phyloP scores from a whole-genome alignment of 64 coral and sea anemone genomes.

The Hydrozoanthus tunicans region DNA sequence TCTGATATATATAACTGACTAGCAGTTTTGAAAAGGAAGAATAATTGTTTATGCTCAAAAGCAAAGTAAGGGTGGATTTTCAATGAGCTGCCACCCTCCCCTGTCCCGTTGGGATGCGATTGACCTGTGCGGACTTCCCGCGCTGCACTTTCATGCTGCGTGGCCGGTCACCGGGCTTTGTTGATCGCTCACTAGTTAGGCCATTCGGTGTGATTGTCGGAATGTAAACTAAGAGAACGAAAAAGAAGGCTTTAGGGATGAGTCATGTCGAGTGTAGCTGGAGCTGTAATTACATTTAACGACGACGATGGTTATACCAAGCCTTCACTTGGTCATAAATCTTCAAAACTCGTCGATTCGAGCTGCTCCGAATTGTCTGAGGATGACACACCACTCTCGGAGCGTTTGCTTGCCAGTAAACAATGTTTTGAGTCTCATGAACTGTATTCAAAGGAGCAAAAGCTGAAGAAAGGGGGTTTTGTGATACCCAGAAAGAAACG shows the following conservation, averaged over 20 bases:
- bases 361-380: conserved; percentile 57
- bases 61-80: too few species aligned
- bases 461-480: conserved; percentile 69
- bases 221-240: background rate
- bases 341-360: background rate
- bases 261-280: conserved; percentile 38
- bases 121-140: conserved; percentile 4
- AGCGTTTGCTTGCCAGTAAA: conserved; percentile 20
- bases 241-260: conserved; percentile 23
- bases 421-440: background rate
- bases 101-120: too few species aligned
- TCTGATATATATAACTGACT: too few species aligned
- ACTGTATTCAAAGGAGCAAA: background rate
- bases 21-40: too few species aligned
- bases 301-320: background rate
- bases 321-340: background rate
- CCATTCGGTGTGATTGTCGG: conserved; percentile 5
- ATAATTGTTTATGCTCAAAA: too few species aligned
- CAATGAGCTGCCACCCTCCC: too few species aligned
- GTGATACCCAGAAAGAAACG: conserved; percentile 89
- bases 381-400: conserved; percentile 55
- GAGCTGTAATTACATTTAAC: background rate
- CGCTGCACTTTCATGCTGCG: background rate
- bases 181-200: background rate
- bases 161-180: background rate